Base-by-base conservation (phyloP, 2,797 vertebrate species). In the Podargus strigoides region DNA sequence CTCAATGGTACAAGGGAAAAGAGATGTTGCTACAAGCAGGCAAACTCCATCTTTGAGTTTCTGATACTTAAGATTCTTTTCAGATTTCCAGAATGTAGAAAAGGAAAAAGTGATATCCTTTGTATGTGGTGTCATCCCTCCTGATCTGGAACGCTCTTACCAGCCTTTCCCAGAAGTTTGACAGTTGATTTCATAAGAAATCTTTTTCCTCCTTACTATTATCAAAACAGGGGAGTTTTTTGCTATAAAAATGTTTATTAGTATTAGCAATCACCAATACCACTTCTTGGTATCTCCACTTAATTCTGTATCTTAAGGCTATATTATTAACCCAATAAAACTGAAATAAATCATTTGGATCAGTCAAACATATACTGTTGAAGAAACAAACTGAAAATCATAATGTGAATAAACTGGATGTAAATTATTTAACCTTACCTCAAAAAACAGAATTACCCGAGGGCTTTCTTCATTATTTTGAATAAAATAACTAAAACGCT, bases 401-500 rank as follows among this genome's bases (percentile, higher is more conserved):
- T 6, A 83, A 55, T 0, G 1, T 39, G 14, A 10, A 78, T 23
- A 84, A 49, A 81, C 18, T 2, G 0, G n/a, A 69, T 49, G 10
- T 2, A 58, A 91, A 89, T 73, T 63, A 85, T 79, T 94, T 36
- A 93, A 82, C 67, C 92, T 93, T 98, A 99, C 99, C 98, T 99
- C 99, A 97, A 99, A 99, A 94, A 99, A 98, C 39, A 99, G 97
- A 19, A 99, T 97, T 79, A 99, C 98, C 85, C 85, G 98, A 74
- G 99, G 99, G 76, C 96, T 97, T 66, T 98, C 98, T 6, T 98
- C 97, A 28, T 94, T 97, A 77, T 98, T 97, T 96, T 98, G 98
- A 78, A 99, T 96, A 92, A 99, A 99, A 94, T 99, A 98, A 63
- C 97, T 97, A 74, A 99, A 99, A 67, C 98, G 97, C 63, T 99